Evolutionary conservation across 2,888 invertebrate species (phyloP).

Genomic region (Hedya salicella): DNA sequence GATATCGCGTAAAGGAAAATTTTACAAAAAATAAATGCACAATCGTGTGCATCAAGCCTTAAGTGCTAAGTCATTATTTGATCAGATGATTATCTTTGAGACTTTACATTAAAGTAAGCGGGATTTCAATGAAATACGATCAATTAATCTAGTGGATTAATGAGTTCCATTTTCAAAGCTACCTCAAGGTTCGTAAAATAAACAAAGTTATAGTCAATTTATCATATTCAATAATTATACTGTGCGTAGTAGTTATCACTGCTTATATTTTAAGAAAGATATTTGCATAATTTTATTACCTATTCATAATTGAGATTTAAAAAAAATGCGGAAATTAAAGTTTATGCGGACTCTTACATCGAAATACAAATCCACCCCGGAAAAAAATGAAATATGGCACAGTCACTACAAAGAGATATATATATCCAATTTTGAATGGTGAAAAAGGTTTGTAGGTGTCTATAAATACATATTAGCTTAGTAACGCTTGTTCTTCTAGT

Average conservation of each 20-base stretch:
- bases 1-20: no score
- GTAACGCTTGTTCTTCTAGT: background rate
- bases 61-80: background rate
- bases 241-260: background rate
- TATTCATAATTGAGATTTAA: no score
- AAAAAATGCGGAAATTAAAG: no score
- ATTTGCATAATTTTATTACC: background rate
- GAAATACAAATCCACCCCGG: no score
- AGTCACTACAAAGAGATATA: no score
- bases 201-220: conserved; percentile 4
- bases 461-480: background rate
- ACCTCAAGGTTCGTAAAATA: background rate
- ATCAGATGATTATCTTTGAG: conserved; percentile 3
- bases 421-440: no score
- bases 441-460: no score
- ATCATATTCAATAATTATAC: background rate
- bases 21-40: background rate
- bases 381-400: no score
- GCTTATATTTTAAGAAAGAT: background rate
- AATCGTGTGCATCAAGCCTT: background rate
- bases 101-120: conserved; percentile 7
- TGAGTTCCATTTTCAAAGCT: conserved; percentile 7
- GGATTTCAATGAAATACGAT: conserved; percentile 7
- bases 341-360: no score
- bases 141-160: conserved; percentile 11